Conservation (phyloP, 1,140 invertebrate genomes). For the Euura saliciscinereae region DNA sequence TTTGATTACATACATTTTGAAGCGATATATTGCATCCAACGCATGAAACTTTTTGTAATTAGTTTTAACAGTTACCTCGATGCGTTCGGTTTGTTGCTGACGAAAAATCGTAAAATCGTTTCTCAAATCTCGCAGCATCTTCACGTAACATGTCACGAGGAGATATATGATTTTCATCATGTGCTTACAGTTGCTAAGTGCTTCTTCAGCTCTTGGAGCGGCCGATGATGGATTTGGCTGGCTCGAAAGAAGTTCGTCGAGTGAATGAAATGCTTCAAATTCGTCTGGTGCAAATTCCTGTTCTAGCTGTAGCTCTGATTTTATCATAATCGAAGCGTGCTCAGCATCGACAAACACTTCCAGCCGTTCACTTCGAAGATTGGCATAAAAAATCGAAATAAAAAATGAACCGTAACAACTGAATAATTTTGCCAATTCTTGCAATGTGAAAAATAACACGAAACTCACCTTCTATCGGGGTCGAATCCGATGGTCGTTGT, state of each 20-base stretch:
- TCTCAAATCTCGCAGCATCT: background rate
- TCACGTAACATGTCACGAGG: background rate
- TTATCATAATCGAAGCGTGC: background rate
- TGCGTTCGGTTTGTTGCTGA: background rate
- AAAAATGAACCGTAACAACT: too few relatives aligned
- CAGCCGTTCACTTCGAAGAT: background rate
- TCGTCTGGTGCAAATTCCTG: background rate
- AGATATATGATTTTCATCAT: slow-evolving; percentile 3
- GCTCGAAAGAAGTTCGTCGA: background rate
- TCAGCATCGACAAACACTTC: background rate
- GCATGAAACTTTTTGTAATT: background rate
- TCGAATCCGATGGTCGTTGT: too few relatives aligned
- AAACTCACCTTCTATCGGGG: too few relatives aligned
- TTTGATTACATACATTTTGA: too few relatives aligned
- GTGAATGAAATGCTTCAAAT: slow-evolving; percentile 1
- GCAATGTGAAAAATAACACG: too few relatives aligned
- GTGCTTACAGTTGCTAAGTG: background rate
- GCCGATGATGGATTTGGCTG: background rate
- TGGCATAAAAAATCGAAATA: too few relatives aligned
- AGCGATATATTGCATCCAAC: background rate
- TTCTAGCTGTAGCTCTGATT: background rate
- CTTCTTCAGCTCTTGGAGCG: background rate
- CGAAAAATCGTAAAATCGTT: background rate
- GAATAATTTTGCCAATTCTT: too few relatives aligned
- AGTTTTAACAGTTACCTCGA: background rate